Conservation (phyloP, 2,113 vertebrate genomes). For the Megaptera novaeangliae region DNA sequence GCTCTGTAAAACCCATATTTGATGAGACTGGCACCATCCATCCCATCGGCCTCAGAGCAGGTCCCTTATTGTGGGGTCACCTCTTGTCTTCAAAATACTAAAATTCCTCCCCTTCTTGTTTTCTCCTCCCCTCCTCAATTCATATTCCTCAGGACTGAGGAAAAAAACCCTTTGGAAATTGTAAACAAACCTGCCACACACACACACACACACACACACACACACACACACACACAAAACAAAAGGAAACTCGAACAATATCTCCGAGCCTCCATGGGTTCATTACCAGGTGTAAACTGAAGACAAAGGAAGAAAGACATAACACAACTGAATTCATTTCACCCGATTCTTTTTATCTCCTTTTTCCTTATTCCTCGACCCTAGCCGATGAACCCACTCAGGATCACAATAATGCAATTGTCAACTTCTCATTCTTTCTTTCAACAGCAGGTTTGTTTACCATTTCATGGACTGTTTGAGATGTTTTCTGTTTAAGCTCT, state of each 20-base stretch:
- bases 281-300: constrained; percentile 48
- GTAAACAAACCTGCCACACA: constrained; percentile 57
- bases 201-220: not conserved
- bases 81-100: constrained; percentile 42
- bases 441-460: constrained; percentile 59
- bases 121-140: not conserved
- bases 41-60: constrained; percentile 22
- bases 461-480: constrained; percentile 39
- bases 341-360: constrained; percentile 19
- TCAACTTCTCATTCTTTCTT: constrained; percentile 43
- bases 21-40: constrained; percentile 60
- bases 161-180: constrained; percentile 49
- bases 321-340: constrained; percentile 35
- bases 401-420: constrained; percentile 43
- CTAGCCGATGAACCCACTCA: constrained; percentile 24
- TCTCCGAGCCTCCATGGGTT: constrained; percentile 8
- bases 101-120: constrained; percentile 22
- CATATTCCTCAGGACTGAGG: not conserved
- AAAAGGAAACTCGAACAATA: constrained; percentile 53
- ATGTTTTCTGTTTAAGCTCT: constrained; percentile 52
- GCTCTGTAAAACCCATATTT: constrained; percentile 58
- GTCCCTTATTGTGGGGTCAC: not conserved
- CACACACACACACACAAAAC: not conserved
- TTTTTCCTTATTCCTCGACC: constrained; percentile 23
- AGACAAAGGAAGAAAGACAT: constrained; percentile 69